phyloP scores from a whole-genome alignment of 2,113 vertebrate genomes.

The Physeter macrocephalus region DNA sequence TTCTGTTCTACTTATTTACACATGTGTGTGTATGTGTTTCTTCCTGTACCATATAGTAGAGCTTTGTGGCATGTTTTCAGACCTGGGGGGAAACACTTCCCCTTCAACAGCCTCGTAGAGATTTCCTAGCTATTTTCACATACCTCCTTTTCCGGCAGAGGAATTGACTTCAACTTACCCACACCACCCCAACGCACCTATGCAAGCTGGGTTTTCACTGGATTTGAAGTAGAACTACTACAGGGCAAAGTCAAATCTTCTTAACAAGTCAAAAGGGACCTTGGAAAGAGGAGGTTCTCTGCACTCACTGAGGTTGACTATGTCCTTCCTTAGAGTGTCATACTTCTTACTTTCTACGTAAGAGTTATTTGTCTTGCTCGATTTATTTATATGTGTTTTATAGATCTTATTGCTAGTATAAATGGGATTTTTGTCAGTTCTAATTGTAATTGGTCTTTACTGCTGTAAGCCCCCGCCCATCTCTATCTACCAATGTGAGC shows the following conservation, averaged over 20 bases:
- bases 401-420: not conserved
- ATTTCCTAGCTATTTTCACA: not conserved
- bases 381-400: not conserved
- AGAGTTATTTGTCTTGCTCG: not conserved
- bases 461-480: not conserved
- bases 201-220: not conserved
- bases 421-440: not conserved
- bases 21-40: not conserved
- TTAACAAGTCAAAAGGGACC: not conserved
- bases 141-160: not conserved
- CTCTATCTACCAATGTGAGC: not conserved
- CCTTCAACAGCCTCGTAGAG: not conserved
- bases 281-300: not conserved
- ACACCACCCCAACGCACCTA: not conserved
- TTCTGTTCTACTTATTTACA: not conserved
- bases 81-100: not conserved
- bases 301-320: not conserved
- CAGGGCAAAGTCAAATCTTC: not conserved
- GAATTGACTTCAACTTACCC: not conserved
- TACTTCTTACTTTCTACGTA: not conserved
- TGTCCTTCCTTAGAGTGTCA: not conserved
- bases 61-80: not conserved
- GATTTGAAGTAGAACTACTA: not conserved
- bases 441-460: not conserved
- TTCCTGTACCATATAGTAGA: not conserved